phyloP scores from a whole-genome alignment of 2,888 invertebrate genomes.

The Macrophya alboannulata region DNA sequence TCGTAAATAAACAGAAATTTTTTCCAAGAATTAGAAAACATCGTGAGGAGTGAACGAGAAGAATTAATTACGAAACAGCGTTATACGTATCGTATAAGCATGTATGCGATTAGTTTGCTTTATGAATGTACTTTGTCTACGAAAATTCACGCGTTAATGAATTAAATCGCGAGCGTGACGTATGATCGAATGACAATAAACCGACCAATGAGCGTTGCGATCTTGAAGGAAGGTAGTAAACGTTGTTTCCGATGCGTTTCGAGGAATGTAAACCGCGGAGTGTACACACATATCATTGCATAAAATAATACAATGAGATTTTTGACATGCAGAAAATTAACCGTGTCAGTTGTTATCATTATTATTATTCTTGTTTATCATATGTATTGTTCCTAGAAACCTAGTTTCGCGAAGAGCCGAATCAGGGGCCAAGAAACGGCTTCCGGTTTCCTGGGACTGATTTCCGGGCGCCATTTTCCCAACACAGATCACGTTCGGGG shows the following conservation, averaged over 20 bases:
- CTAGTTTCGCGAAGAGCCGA: constrained; percentile 62
- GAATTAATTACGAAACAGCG: not conserved
- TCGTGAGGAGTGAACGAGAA: not conserved
- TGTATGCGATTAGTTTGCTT: not conserved
- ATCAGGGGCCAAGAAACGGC: constrained; percentile 61
- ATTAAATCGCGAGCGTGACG: not conserved
- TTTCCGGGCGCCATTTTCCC: constrained; percentile 69
- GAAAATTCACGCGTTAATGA: not conserved
- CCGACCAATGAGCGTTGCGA: not conserved
- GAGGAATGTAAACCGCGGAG: not conserved
- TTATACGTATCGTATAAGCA: not conserved
- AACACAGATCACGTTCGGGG: constrained; percentile 71
- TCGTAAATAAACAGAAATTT: not conserved
- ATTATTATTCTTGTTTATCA: not conserved
- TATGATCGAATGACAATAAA: not conserved
- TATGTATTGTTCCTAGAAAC: constrained; percentile 37
- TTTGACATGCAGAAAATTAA: not conserved
- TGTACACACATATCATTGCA: not conserved
- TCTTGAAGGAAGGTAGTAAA: not conserved
- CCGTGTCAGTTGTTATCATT: not conserved
- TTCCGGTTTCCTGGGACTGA: constrained; percentile 71
- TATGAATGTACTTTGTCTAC: not conserved
- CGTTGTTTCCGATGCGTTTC: not conserved
- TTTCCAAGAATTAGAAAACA: not conserved
- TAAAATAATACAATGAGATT: not conserved